Conservation (phyloP, 2,113 vertebrate genomes). For the Piprites chloris region DNA sequence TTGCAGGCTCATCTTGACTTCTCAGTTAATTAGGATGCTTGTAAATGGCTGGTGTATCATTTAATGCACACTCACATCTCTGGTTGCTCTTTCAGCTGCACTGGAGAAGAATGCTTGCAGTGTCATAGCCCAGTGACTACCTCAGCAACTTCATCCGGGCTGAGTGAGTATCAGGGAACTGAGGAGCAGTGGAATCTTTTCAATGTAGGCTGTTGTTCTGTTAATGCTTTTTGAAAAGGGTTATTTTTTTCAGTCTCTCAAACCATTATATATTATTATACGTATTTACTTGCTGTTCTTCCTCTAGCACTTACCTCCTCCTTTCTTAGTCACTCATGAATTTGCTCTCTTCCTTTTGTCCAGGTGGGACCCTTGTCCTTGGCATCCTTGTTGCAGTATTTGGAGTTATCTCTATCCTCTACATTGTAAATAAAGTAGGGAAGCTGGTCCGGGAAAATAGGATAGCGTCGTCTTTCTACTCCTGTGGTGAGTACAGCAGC, state of each 20-base stretch:
- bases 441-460: not conserved
- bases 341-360: not conserved
- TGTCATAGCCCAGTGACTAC: not conserved
- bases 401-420: not conserved
- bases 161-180: not conserved
- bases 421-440: not conserved
- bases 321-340: not conserved
- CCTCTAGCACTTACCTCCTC: not conserved
- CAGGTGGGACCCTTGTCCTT: slow-evolving; percentile 23
- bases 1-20: not conserved
- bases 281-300: not conserved
- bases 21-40: not conserved
- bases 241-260: not conserved
- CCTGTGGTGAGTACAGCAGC: slow-evolving; percentile 36
- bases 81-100: slow-evolving; percentile 34
- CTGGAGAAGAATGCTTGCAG: slow-evolving; percentile 21
- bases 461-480: not conserved
- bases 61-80: not conserved
- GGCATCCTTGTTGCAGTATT: not conserved
- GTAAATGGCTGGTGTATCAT: not conserved
- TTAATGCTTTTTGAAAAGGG: not conserved
- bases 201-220: not conserved
- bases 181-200: not conserved
- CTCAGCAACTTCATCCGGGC: not conserved
- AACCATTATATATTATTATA: not conserved